phyloP scores from a whole-genome alignment of 2,797 vertebrate genomes.

The Manis javanica region DNA sequence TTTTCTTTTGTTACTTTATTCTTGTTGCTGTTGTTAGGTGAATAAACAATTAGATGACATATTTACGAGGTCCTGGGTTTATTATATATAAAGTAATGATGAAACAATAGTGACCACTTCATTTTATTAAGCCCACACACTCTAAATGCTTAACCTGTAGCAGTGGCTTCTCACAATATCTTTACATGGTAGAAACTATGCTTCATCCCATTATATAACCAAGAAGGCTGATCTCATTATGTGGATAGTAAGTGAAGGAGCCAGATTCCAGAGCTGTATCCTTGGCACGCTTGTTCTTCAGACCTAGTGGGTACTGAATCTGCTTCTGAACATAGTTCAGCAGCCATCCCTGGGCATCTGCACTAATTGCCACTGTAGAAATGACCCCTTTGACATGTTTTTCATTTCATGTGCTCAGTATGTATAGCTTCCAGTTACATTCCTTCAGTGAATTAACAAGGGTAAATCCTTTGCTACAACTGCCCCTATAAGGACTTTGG shows the following conservation, averaged over 20 bases:
- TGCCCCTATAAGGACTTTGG: not conserved
- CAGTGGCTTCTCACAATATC: not conserved
- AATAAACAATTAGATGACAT: not conserved
- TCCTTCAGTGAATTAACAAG: constrained; percentile 36
- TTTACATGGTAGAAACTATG: not conserved
- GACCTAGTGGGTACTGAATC: not conserved
- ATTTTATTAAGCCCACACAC: not conserved
- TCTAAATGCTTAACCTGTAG: not conserved
- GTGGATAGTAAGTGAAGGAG: not conserved
- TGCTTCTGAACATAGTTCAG: not conserved
- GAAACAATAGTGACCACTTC: not conserved
- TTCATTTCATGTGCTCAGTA: not conserved
- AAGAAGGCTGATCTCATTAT: not conserved
- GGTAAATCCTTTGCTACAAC: constrained; percentile 59
- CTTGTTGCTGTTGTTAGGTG: not conserved
- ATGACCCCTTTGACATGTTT: not conserved
- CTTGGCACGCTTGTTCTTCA: not conserved
- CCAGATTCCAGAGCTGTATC: not conserved
- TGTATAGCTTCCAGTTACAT: not conserved
- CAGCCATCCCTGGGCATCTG: not conserved
- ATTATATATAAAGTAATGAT: not conserved
- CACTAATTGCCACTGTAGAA: not conserved
- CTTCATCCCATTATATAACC: not conserved
- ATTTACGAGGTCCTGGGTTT: not conserved
- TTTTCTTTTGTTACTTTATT: not conserved